Evolutionary conservation across 92 coral and sea anemone genomes (phyloP).

Genomic region (Zoanthus sansibaricus): DNA sequence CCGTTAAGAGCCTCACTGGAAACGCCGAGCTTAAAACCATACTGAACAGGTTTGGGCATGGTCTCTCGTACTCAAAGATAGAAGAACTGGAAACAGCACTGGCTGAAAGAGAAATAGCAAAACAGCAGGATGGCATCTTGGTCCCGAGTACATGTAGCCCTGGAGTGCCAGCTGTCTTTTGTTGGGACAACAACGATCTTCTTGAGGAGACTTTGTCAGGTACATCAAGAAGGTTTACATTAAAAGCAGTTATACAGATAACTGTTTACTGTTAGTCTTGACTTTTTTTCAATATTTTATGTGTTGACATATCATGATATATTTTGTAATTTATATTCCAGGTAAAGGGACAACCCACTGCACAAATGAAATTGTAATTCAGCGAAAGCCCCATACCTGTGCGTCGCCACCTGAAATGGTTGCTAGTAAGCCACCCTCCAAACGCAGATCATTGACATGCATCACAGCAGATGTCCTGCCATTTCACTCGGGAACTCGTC

Average conservation of each 20-base stretch:
- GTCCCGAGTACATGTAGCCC: conserved; percentile 62
- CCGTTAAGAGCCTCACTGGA: conserved; percentile 77
- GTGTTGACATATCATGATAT: conserved; percentile 18
- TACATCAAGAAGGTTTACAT: conserved; percentile 25
- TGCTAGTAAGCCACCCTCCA: conserved; percentile 47
- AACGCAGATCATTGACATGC: conserved; percentile 44
- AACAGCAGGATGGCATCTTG: conserved; percentile 60
- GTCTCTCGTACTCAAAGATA: conserved; percentile 63
- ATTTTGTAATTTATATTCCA: conserved; percentile 22
- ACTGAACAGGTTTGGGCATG: conserved; percentile 71
- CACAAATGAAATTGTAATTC: conserved; percentile 73
- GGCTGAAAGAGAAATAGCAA: conserved; percentile 66
- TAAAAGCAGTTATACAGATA: conserved; percentile 13
- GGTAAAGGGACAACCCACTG: conserved; percentile 81
- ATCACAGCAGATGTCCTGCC: conserved; percentile 62
- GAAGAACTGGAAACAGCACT: conserved; percentile 81
- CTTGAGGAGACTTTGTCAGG: conserved; percentile 78
- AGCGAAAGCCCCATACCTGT: conserved; percentile 61
- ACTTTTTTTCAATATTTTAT: conserved; percentile 11
- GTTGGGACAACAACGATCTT: conserved; percentile 81
- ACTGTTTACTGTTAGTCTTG: conserved; percentile 19
- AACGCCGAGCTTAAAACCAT: conserved; percentile 60
- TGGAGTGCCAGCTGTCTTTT: conserved; percentile 62
- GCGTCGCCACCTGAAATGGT: conserved; percentile 55
- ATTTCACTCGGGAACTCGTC: conserved; percentile 56